These are phyloP conservation scores for Orussus abietinus DNA, from an alignment of 1,140 invertebrate species.

Conservation along the genomic window DNA sequence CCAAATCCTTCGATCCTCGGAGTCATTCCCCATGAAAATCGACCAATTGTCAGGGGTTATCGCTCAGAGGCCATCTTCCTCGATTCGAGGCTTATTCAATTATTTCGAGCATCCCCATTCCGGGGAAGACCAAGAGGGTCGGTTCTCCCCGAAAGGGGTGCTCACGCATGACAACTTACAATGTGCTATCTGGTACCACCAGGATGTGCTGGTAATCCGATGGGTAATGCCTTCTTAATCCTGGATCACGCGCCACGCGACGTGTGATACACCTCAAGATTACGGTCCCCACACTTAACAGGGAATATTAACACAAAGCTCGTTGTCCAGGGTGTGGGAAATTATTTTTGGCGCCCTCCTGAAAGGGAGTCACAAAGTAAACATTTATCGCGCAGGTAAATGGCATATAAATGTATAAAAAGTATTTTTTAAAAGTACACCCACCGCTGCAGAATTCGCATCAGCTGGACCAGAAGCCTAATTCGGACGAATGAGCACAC, in stretches of 20 bases:
- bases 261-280: constrained; percentile 31
- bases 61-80: constrained; percentile 26
- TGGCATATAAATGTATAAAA: too few relatives aligned
- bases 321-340: too few relatives aligned
- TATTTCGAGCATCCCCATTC: too few relatives aligned
- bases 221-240: constrained; percentile 43
- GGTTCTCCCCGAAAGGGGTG: constrained; percentile 29
- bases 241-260: constrained; percentile 38
- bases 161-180: constrained; percentile 49
- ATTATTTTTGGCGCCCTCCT: too few relatives aligned
- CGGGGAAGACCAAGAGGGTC: constrained; percentile 19
- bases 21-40: constrained; percentile 48
- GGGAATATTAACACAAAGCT: too few relatives aligned
- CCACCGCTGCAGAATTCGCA: too few relatives aligned
- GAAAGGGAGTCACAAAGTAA: too few relatives aligned
- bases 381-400: too few relatives aligned
- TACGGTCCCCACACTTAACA: constrained; percentile 25
- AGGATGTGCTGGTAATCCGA: constrained; percentile 48
- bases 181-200: constrained; percentile 49
- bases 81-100: constrained; percentile 32
- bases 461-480: too few relatives aligned
- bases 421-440: too few relatives aligned
- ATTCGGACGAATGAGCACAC: not conserved
- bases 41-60: constrained; percentile 42
- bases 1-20: too few relatives aligned